A percentile compares a stretch with the other conserved stretches of the same genome.
These are phyloP conservation scores for Drosophila athabasca DNA, from an alignment of 1,140 invertebrate genomes.

Conservation along the genomic window DNA sequence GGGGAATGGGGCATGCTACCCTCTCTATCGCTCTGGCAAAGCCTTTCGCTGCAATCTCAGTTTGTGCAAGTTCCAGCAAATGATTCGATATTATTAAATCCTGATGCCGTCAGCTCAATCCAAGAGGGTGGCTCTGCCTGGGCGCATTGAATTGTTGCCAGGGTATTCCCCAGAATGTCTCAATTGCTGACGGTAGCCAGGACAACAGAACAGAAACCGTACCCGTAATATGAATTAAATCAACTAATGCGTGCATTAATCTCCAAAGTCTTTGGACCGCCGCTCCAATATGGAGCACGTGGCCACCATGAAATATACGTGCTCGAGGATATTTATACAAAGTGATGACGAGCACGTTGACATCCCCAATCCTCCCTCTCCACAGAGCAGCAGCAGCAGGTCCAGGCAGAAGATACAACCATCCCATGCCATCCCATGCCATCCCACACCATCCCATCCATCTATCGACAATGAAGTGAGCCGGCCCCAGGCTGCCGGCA, in stretches of 20 bases:
- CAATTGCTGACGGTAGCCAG: conserved; percentile 67
- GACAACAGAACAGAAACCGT: conserved; percentile 35
- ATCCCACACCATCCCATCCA: conserved; percentile 17
- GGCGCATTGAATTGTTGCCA: conserved; percentile 34
- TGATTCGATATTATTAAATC: conserved; percentile 48
- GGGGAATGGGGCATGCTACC: background rate
- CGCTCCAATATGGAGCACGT: conserved; percentile 72
- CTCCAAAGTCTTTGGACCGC: conserved; percentile 66
- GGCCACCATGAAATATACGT: conserved; percentile 75
- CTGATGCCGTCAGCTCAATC: conserved; percentile 30
- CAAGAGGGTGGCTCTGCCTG: conserved; percentile 1
- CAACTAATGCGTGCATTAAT: conserved; percentile 84
- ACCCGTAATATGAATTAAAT: conserved; percentile 81
- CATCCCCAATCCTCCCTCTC: conserved; percentile 9
- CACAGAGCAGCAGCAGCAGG: conserved; percentile 1
- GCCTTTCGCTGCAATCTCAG: conserved; percentile 14
- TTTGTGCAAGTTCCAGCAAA: conserved; percentile 19
- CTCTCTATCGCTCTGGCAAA: background rate
- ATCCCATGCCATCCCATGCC: background rate
- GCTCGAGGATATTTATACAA: conserved; percentile 83
- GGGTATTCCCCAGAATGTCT: conserved; percentile 80
- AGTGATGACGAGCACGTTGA: conserved; percentile 74
- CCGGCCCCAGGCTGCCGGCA: conserved; percentile 43
- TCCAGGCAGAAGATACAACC: conserved; percentile 24
- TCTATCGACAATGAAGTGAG: conserved; percentile 27